Evolutionary conservation across 2,888 invertebrate genomes (phyloP), one percentile per base, ranked within the genome.

Genomic region (Pristionchus fissidentatus): DNA sequence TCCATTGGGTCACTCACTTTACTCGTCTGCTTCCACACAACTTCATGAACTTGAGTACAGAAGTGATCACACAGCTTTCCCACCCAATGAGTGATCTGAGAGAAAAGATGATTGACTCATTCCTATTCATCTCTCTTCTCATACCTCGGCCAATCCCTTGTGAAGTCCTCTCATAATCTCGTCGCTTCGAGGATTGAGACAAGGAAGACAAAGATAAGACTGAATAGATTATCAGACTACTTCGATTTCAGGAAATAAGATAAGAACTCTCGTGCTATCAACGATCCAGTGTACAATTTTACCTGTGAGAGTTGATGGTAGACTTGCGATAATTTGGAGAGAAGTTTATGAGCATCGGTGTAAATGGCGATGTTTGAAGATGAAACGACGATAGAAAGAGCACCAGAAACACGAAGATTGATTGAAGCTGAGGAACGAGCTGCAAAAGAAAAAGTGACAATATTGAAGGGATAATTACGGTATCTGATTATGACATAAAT

Each of bases 341-440:
- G 81, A 1, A 81, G 19, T 26, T 66, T 66, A n/a, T 81, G 81
- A 22, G 81, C 81, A 13, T 62, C 81, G 3, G 81, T 46, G 66
- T 81, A 81, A 22, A 81, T 66, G 43, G 52, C 15, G 26, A 81
- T 62, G 35, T 81, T 81, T 29, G 81, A 81, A n/a, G 81, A 66
- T 8, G 81, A 81, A 15, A 81, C 81, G 15, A 81, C 26, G 66
- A 81, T 38, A 13, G 81, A 81, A 29, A 81, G 81, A 38, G 81
- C 81, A 32, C 81, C 81, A 22, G 29, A 29, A 8, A 81, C 81
- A 10, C 26, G 46, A 10, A 81, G 46, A 32, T 62, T 52, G 22
- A 79, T 79, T 26, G 15, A 70, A 10, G 70, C 29, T 35, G 32
- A 35, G 15, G 70, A 35, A 60, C 60, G 60, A 60, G 29, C 49